Conservation (phyloP, 2,797 vertebrate species). For the Enteromius argenteus region DNA sequence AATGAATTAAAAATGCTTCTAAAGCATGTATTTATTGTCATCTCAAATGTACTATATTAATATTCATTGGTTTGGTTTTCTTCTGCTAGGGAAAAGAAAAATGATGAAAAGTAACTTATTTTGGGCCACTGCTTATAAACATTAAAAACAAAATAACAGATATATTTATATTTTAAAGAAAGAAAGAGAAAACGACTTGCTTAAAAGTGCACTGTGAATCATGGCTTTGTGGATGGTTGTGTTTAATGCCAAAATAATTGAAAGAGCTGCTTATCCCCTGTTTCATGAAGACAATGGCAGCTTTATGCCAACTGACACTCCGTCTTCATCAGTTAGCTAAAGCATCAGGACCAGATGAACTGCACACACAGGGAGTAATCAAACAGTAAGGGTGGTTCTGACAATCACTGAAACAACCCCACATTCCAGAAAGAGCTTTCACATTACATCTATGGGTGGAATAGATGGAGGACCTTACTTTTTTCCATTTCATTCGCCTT, state of each 20-base stretch:
- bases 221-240: slow-evolving; percentile 3
- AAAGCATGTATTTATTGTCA: neutral
- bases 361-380: slow-evolving; percentile 47
- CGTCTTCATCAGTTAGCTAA: slow-evolving; percentile 50
- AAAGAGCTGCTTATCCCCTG: neutral
- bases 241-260: slow-evolving; percentile 17
- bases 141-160: too few species aligned
- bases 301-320: slow-evolving; percentile 57
- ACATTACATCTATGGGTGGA: slow-evolving; percentile 35
- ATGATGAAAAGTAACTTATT: too few species aligned
- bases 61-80: too few species aligned
- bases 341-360: slow-evolving; percentile 34
- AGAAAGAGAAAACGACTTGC: neutral
- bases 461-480: neutral
- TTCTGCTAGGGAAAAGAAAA: too few species aligned
- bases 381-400: slow-evolving; percentile 44
- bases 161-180: too few species aligned
- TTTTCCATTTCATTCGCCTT: neutral
- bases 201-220: slow-evolving; percentile 7
- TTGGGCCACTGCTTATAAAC: too few species aligned
- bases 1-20: neutral
- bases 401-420: slow-evolving; percentile 51
- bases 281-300: slow-evolving; percentile 28
- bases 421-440: slow-evolving; percentile 32
- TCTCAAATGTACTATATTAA: too few species aligned